Conservation (phyloP, 2,797 vertebrate species). For the Apogon talboti region DNA sequence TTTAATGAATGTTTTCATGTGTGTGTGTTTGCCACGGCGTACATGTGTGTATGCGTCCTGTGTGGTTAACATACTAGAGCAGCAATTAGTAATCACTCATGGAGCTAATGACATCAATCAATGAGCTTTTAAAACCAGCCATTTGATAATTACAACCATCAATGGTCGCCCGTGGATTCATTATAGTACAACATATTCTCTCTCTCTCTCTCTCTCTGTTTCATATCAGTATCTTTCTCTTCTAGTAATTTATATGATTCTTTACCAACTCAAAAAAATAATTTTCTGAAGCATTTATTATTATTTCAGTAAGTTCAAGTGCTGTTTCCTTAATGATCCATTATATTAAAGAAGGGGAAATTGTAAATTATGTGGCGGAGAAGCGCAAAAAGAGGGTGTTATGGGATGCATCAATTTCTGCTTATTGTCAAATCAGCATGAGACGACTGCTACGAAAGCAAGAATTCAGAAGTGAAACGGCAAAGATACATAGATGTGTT, state of each 20-base stretch:
- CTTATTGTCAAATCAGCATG: neutral
- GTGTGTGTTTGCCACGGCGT: constrained; percentile 23
- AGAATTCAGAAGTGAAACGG: constrained; percentile 14
- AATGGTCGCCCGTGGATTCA: constrained; percentile 84
- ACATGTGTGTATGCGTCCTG: constrained; percentile 37
- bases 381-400: too few species aligned
- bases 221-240: constrained; percentile 15
- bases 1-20: constrained; percentile 33
- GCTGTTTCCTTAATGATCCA: too few species aligned
- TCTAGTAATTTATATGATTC: neutral
- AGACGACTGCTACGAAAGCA: neutral
- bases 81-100: constrained; percentile 88
- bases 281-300: too few species aligned
- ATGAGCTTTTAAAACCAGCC: constrained; percentile 88
- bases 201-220: neutral
- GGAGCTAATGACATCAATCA: constrained; percentile 89
- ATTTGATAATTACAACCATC: constrained; percentile 89
- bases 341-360: too few species aligned
- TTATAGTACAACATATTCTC: constrained; percentile 52
- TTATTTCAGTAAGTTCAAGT: too few species aligned
- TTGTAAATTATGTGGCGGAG: too few species aligned
- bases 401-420: too few species aligned
- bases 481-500: too few species aligned
- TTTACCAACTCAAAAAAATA: too few species aligned
- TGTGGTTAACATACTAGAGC: constrained; percentile 75